Conservation (phyloP, 2,797 vertebrate species). For the Lophius americanus region DNA sequence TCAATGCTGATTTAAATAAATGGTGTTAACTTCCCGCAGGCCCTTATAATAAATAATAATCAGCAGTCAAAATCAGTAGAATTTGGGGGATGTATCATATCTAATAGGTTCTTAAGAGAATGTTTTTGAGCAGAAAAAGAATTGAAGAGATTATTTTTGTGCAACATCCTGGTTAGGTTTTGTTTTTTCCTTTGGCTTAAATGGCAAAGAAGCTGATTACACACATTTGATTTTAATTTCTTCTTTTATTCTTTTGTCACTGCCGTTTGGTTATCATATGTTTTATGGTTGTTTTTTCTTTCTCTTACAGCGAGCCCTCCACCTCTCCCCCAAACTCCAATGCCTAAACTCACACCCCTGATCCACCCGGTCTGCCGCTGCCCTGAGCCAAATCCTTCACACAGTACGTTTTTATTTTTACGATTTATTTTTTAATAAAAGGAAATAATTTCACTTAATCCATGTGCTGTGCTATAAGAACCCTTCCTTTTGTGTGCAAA, state of each 20-base stretch:
- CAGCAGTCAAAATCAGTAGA: no score
- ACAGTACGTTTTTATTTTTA: conserved; percentile 16
- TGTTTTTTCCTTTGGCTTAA: background rate
- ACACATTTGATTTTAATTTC: no score
- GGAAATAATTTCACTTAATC: no score
- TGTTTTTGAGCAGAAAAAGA: background rate
- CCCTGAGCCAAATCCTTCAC: background rate
- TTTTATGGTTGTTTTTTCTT: conserved; percentile 13
- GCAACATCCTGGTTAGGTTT: background rate
- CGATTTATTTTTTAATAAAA: no score
- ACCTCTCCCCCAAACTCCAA: conserved; percentile 21
- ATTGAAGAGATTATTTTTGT: background rate
- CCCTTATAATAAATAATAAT: no score
- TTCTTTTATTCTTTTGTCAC: background rate
- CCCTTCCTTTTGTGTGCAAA: background rate
- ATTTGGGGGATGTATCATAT: background rate
- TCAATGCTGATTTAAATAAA: no score
- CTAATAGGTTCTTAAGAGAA: background rate
- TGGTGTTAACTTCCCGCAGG: no score
- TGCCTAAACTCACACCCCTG: background rate
- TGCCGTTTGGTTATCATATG: background rate
- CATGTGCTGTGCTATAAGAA: no score
- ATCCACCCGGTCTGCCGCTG: conserved; percentile 22
- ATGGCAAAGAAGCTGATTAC: no score
- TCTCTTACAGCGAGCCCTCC: conserved; percentile 38